Evolutionary conservation across 2,888 invertebrate genomes (phyloP).

Genomic region (Schizotus pectinicornis): DNA sequence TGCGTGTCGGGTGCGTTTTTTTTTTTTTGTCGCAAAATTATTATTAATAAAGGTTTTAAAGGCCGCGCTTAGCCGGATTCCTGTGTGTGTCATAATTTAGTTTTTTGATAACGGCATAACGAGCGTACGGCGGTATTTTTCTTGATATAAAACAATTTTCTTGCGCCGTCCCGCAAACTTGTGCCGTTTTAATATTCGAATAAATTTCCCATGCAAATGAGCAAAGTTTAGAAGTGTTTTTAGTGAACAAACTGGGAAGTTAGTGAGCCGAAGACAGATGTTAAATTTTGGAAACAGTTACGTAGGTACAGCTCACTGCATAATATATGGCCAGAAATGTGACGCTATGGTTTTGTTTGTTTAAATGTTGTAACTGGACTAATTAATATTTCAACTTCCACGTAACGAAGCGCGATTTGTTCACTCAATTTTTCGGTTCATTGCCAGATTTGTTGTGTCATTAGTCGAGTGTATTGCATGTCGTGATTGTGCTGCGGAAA

Average conservation of each 20-base stretch:
- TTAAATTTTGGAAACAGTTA: slow-evolving; percentile 26
- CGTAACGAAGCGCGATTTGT: too few relatives aligned
- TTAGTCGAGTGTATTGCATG: background rate
- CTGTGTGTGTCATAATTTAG: too few relatives aligned
- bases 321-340: slow-evolving; percentile 7
- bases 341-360: background rate
- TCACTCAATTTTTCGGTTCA: too few relatives aligned
- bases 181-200: slow-evolving; percentile 24
- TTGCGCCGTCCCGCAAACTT: slow-evolving; percentile 14
- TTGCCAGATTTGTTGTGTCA: background rate
- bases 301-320: slow-evolving; percentile 23
- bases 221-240: slow-evolving; percentile 27
- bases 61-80: too few relatives aligned
- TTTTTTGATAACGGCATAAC: too few relatives aligned
- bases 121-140: background rate
- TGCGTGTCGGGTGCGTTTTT: too few relatives aligned
- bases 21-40: too few relatives aligned
- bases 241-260: slow-evolving; percentile 26
- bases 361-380: background rate
- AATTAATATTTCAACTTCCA: background rate
- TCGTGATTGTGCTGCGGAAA: slow-evolving; percentile 1
- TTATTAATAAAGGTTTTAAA: too few relatives aligned
- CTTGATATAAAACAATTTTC: slow-evolving; percentile 12
- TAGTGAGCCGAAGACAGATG: slow-evolving; percentile 27
- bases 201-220: slow-evolving; percentile 27